These are phyloP conservation scores for Dendrocopos noguchii DNA, from an alignment of 2,113 vertebrate genomes.

Conservation along the genomic window DNA sequence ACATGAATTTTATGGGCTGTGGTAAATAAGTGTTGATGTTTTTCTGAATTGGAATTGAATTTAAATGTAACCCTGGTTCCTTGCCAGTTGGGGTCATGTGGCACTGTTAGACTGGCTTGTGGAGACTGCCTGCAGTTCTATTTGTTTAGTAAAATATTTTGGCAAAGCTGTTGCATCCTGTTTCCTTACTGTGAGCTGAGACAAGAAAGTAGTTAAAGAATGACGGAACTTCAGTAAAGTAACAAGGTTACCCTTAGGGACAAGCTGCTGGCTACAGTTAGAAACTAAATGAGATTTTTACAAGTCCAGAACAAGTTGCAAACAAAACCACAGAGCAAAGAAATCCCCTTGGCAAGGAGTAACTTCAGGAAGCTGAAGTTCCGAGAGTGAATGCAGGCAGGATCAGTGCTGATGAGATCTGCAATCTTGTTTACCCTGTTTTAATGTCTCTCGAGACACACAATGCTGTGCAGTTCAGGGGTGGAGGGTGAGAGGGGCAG, in stretches of 20 bases:
- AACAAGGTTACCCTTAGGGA: not conserved
- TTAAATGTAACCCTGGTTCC: constrained; percentile 22
- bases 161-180: constrained; percentile 36
- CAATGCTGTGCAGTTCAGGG: not conserved
- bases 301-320: not conserved
- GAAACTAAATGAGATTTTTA: not conserved
- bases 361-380: not conserved
- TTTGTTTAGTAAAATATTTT: constrained; percentile 55
- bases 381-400: not conserved
- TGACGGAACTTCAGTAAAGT: not conserved
- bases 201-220: constrained; percentile 26
- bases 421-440: not conserved
- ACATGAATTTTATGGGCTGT: constrained; percentile 33
- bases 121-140: constrained; percentile 46
- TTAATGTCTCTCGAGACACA: not conserved
- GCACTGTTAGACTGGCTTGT: not conserved
- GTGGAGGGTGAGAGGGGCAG: not conserved
- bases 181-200: constrained; percentile 6
- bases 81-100: constrained; percentile 24
- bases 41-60: constrained; percentile 48
- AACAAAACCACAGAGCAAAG: not conserved
- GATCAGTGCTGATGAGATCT: not conserved
- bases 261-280: not conserved
- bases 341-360: not conserved
- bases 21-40: constrained; percentile 58